These are phyloP conservation scores for Sarotherodon lohbergeri DNA, from an alignment of 2,113 vertebrate genomes.

Conservation along the genomic window DNA sequence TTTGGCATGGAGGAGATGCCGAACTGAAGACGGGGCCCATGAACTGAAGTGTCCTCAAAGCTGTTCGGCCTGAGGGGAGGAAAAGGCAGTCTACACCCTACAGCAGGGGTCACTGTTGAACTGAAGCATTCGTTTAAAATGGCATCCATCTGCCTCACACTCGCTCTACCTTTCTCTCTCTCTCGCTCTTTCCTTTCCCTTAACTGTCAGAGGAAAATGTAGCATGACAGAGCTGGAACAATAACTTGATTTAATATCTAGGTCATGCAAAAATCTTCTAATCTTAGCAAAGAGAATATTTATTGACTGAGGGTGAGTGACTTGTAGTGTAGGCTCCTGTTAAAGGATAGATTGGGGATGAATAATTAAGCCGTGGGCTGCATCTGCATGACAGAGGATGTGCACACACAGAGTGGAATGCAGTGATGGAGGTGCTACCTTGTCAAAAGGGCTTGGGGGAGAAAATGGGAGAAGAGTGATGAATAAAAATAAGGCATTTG, in stretches of 20 bases:
- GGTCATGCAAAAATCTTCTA: conserved; percentile 65
- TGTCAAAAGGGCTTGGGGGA: conserved; percentile 11
- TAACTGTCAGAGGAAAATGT: conserved; percentile 16
- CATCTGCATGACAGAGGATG: conserved; percentile 31
- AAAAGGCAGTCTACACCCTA: neutral
- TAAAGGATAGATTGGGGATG: conserved; percentile 32
- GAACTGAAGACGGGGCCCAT: neutral
- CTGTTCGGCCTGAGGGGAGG: neutral
- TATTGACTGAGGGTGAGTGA: conserved; percentile 50
- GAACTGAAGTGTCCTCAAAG: neutral
- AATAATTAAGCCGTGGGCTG: conserved; percentile 47
- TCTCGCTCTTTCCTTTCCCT: neutral
- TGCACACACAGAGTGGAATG: neutral
- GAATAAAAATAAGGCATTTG: conserved; percentile 31
- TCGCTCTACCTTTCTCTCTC: neutral
- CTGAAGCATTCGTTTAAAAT: conserved; percentile 8
- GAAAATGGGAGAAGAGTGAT: conserved; percentile 8
- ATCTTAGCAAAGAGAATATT: conserved; percentile 68
- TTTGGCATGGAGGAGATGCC: neutral
- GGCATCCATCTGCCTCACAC: neutral
- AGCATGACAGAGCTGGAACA: conserved; percentile 47
- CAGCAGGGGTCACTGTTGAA: conserved; percentile 72
- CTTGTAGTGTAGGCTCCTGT: conserved; percentile 15
- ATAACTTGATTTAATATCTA: conserved; percentile 65
- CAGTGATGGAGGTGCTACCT: neutral